phyloP scores from a whole-genome alignment of 2,113 vertebrate species.

The Vulpes ferrilata region DNA sequence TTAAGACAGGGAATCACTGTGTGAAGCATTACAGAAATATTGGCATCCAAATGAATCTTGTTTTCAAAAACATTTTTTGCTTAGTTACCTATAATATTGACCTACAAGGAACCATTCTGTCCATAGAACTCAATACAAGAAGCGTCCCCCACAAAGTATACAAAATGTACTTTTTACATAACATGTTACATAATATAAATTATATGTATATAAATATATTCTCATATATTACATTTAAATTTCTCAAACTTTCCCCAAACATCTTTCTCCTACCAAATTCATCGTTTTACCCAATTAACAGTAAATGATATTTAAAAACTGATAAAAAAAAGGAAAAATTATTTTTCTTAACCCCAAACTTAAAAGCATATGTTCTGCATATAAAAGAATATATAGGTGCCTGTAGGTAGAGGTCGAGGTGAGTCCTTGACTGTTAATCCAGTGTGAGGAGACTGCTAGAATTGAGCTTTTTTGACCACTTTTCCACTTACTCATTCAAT shows the following conservation, averaged over 20 bases:
- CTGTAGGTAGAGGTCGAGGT: neutral
- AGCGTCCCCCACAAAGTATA: neutral
- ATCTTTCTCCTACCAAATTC: neutral
- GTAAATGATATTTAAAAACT: neutral
- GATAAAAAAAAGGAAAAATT: neutral
- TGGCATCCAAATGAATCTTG: neutral
- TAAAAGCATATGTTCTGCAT: neutral
- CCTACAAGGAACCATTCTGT: neutral
- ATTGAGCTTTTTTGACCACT: neutral
- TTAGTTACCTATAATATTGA: neutral
- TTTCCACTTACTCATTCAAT: neutral
- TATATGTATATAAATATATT: neutral
- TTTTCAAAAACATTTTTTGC: neutral
- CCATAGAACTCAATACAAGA: neutral
- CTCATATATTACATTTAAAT: neutral
- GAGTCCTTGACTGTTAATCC: neutral
- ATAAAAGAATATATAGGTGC: neutral
- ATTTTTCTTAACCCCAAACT: neutral
- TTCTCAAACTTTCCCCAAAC: conserved; percentile 10
- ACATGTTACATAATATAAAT: neutral
- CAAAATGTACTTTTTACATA: neutral
- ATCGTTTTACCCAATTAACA: conserved; percentile 12
- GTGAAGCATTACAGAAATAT: neutral
- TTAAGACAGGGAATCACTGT: neutral
- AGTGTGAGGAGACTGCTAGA: neutral